phyloP scores from a whole-genome alignment of 2,797 vertebrate genomes.

The Pantherophis vulpinus region DNA sequence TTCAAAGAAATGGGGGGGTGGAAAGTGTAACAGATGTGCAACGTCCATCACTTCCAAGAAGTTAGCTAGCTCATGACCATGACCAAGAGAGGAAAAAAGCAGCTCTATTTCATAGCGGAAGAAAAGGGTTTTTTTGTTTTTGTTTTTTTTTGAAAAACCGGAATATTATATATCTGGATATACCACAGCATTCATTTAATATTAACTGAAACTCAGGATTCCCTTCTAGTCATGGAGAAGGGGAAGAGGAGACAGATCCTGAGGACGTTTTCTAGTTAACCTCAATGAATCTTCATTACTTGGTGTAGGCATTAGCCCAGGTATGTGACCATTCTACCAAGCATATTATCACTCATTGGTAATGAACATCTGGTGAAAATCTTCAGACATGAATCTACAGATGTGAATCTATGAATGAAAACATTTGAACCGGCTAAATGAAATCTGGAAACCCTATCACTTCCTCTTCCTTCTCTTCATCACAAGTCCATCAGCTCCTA shows the following conservation, averaged over 20 bases:
- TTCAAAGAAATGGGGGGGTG: not conserved
- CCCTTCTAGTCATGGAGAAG: not conserved
- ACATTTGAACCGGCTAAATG: not conserved
- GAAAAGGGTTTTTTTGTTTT: not conserved
- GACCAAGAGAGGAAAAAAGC: not conserved
- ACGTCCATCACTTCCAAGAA: not conserved
- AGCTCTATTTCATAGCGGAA: not conserved
- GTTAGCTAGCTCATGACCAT: not conserved
- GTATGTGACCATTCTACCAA: not conserved
- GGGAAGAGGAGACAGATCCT: not conserved
- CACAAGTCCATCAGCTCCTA: slow-evolving; percentile 25
- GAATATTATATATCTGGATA: not conserved
- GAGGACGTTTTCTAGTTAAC: not conserved
- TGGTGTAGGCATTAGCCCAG: not conserved
- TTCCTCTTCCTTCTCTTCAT: slow-evolving; percentile 15
- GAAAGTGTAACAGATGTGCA: not conserved
- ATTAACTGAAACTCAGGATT: not conserved
- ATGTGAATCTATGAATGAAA: not conserved
- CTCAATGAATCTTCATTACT: not conserved
- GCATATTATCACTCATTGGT: not conserved
- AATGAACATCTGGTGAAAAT: not conserved
- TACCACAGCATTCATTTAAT: not conserved
- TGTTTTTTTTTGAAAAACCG: not conserved
- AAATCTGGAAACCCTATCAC: not conserved
- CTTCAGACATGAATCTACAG: not conserved